A percentile compares a stretch with the other conserved stretches of the same genome.
Conservation (phyloP, 2,888 invertebrate species). For the Cepaea hortensis region DNA sequence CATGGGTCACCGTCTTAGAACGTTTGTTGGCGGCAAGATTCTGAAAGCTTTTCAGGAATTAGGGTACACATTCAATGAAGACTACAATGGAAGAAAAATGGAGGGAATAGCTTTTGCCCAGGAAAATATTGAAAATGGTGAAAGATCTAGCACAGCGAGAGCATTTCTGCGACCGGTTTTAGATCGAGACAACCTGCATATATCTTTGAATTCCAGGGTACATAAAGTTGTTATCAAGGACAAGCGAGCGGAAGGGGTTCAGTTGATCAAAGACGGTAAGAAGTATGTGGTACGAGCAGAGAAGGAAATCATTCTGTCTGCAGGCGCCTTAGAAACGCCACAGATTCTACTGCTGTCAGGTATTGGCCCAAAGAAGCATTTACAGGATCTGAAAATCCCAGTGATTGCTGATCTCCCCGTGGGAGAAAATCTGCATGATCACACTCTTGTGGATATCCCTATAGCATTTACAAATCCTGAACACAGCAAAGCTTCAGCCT, state of each 20-base stretch:
- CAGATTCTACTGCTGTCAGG: conserved; percentile 46
- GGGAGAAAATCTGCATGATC: conserved; percentile 33
- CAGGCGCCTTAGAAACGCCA: conserved; percentile 32
- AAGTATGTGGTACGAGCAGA: conserved; percentile 20
- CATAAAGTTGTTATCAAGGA: conserved; percentile 14
- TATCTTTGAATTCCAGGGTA: conserved; percentile 53
- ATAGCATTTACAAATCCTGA: not conserved
- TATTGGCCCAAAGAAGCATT: conserved; percentile 38
- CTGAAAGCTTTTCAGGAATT: conserved; percentile 2
- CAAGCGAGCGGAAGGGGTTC: conserved; percentile 22
- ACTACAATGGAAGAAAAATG: conserved; percentile 28
- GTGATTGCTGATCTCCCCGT: conserved; percentile 14
- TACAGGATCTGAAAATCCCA: conserved; percentile 17
- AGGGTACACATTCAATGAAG: conserved; percentile 18
- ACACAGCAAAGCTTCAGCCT: not conserved
- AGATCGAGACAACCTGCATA: conserved; percentile 61
- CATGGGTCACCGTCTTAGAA: not conserved
- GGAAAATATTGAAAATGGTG: conserved; percentile 63
- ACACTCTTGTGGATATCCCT: not conserved
- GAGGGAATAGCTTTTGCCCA: conserved; percentile 57
- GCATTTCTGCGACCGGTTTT: conserved; percentile 68
- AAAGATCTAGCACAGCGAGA: conserved; percentile 67
- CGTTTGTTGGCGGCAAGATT: not conserved
- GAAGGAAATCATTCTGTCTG: conserved; percentile 40
- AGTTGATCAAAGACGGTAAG: conserved; percentile 11